Evolutionary conservation across 2,888 invertebrate genomes (phyloP), one percentile per base, ranked within the genome.

Genomic region (Eulithis prunata): DNA sequence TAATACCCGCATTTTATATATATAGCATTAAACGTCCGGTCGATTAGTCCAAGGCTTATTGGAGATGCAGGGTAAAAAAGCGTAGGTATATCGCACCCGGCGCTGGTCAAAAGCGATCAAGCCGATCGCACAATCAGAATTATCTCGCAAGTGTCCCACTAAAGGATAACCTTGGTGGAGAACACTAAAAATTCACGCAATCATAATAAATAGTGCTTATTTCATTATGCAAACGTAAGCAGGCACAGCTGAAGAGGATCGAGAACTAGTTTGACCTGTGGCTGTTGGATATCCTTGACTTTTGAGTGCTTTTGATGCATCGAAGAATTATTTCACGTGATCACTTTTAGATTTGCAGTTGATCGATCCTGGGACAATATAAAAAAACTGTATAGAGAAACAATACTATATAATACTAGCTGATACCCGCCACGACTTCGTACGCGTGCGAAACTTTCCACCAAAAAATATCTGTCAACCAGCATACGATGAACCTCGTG

Each of bases 211-310:
- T 49, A 49, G 28, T 41, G 41, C 21, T 14, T 58, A 51, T 21
- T 57, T 49, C 36, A 49, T 49, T 49, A 49, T 76, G 75, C 70
- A 76, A 77, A 76, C 76, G 65, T 49, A 49, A 21, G 41, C 2
- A 41, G 41, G 41, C 61, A 73, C 74, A 71, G 67, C 76, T 46
- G 56, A 56, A 56, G 78, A 83, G 67, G 80, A 79, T 71, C 73
- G 68, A 75, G 63, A 81, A 86, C 81, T 76, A 69, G 83, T 81
- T 78, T 69, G 76, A 73, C 71, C 69, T 70, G 74, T 73, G 70
- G 56, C 62, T 57, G 43, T 76, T 68, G 70, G 62, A 59, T 68
- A 82, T 76, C 87, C 88, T 86, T 87, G 88, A 86, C 86, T 79
- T 86, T 32, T 32, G 4, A 32, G 32, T 32, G 4, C 32, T 32